Conservation (phyloP, 1,140 invertebrate genomes). For the Agrypnia vestita region DNA sequence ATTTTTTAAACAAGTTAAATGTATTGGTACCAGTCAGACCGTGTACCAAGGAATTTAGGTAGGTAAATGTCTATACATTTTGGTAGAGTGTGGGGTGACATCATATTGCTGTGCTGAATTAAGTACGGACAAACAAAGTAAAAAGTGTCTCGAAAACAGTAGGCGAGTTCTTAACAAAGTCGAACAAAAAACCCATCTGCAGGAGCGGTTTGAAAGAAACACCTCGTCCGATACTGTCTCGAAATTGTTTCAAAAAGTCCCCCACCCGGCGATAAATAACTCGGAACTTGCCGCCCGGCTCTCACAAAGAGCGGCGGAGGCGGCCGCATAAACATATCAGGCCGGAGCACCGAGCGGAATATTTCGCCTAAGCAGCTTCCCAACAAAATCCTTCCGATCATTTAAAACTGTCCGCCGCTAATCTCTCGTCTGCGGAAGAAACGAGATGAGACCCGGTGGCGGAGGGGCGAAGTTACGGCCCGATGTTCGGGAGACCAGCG, state of each 20-base stretch:
- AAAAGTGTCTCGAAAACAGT: too few species aligned
- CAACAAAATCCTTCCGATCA: constrained; percentile 52
- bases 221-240: constrained; percentile 26
- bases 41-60: too few species aligned
- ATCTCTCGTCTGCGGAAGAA: constrained; percentile 50
- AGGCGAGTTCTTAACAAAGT: too few species aligned
- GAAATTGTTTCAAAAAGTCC: constrained; percentile 3
- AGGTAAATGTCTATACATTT: too few species aligned
- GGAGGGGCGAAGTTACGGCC: constrained; percentile 15
- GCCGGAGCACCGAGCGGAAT: constrained; percentile 1
- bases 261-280: constrained; percentile 37
- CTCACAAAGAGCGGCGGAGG: constrained; percentile 9
- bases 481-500: neutral
- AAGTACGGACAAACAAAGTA: too few species aligned
- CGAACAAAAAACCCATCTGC: constrained; percentile 4
- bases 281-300: constrained; percentile 32
- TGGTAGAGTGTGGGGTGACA: too few species aligned
- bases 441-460: constrained; percentile 1
- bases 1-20: too few species aligned
- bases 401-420: constrained; percentile 60
- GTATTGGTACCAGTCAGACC: too few species aligned
- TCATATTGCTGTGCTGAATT: too few species aligned
- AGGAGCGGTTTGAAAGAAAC: constrained; percentile 9
- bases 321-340: constrained; percentile 32
- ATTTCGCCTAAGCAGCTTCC: constrained; percentile 21